Evolutionary conservation across 2,888 invertebrate genomes (phyloP).

Genomic region (Balanococcus diminutus): DNA sequence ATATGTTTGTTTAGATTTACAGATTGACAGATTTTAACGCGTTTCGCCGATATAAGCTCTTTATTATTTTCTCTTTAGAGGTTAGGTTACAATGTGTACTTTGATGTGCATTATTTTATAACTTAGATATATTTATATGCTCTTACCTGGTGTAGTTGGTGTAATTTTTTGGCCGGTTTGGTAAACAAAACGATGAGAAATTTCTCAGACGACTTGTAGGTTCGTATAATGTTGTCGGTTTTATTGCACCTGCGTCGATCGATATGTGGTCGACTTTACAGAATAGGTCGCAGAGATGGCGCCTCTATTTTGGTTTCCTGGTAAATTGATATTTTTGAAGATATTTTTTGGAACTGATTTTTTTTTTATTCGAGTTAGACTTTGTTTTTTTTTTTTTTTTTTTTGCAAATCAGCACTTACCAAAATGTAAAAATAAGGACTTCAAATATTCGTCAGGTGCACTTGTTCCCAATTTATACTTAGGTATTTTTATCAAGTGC

Average conservation of each 20-base stretch:
- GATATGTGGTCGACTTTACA: not conserved
- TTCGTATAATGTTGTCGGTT: not conserved
- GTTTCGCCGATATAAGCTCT: constrained; percentile 27
- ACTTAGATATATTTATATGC: not conserved
- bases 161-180: not conserved
- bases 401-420: too few species aligned
- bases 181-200: not conserved
- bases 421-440: too few species aligned
- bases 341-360: not conserved
- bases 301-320: not conserved
- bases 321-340: not conserved
- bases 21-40: constrained; percentile 55
- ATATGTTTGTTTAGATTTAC: constrained; percentile 56
- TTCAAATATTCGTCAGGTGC: too few species aligned
- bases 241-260: constrained; percentile 31
- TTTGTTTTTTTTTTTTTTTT: too few species aligned
- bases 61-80: constrained; percentile 26
- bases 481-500: too few species aligned
- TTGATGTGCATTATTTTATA: not conserved
- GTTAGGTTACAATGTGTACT: constrained; percentile 10
- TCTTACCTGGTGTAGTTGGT: constrained; percentile 14
- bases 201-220: not conserved
- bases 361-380: too few species aligned
- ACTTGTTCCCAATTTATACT: too few species aligned
- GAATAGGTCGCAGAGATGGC: not conserved